phyloP scores from a whole-genome alignment of 2,113 vertebrate species.

The Pygoscelis adeliae region DNA sequence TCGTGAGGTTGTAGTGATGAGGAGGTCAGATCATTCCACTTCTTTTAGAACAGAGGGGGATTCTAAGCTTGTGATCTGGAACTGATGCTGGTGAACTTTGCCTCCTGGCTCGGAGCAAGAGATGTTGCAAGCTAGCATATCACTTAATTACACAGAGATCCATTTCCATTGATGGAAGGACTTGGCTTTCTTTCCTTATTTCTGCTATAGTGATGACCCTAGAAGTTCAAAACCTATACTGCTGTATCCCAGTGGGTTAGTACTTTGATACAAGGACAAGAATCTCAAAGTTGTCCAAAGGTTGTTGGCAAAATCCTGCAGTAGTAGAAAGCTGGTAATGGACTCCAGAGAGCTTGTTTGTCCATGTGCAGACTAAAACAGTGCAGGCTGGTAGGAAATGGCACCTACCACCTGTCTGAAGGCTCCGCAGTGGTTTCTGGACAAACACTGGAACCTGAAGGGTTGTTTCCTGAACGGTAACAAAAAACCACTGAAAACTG shows the following conservation, averaged over 20 bases:
- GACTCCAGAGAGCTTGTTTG: not conserved
- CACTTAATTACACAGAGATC: not conserved
- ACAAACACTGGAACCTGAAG: not conserved
- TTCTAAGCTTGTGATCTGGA: not conserved
- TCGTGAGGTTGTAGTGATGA: not conserved
- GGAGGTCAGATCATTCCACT: not conserved
- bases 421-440: not conserved
- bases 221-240: not conserved
- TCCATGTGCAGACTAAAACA: not conserved
- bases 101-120: not conserved
- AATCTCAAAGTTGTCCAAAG: not conserved
- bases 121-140: not conserved
- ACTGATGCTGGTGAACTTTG: not conserved
- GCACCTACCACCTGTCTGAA: not conserved
- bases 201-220: not conserved
- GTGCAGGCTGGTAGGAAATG: not conserved
- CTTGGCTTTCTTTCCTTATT: not conserved
- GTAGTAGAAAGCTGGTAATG: not conserved
- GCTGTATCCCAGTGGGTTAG: not conserved
- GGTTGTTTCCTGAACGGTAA: not conserved
- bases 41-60: not conserved
- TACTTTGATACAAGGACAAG: not conserved
- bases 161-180: not conserved
- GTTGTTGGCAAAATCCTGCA: not conserved
- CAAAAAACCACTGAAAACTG: not conserved